A percentile compares a stretch with the other conserved stretches of the same genome.
These are phyloP conservation scores for Cepphus grylle DNA, from an alignment of 2,113 vertebrate species.

Conservation along the genomic window DNA sequence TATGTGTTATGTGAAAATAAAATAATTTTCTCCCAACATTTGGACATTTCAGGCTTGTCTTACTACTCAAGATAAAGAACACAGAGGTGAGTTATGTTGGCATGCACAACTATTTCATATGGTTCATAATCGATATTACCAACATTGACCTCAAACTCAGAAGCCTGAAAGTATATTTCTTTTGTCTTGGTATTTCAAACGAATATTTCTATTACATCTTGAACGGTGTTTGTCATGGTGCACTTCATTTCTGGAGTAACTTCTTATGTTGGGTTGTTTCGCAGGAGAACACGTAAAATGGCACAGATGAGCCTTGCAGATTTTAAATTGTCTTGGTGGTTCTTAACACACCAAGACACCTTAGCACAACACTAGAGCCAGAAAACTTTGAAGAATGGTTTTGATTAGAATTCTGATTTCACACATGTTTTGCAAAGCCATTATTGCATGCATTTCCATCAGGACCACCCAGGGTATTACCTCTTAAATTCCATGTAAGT, in stretches of 20 bases:
- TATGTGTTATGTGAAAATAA: not conserved
- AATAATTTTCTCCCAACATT: not conserved
- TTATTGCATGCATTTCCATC: not conserved
- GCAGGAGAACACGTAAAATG: not conserved
- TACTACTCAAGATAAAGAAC: not conserved
- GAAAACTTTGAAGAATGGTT: not conserved
- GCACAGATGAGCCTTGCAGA: not conserved
- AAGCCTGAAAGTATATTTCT: not conserved
- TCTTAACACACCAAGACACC: not conserved
- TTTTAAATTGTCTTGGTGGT: not conserved
- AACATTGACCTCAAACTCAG: not conserved
- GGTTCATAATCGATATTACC: not conserved
- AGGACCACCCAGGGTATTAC: not conserved
- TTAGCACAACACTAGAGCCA: not conserved
- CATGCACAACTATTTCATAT: not conserved
- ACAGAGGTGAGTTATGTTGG: not conserved
- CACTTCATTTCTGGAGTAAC: not conserved
- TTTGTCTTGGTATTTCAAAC: not conserved
- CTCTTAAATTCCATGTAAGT: not conserved
- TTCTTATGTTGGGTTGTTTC: not conserved
- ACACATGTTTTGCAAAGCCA: not conserved
- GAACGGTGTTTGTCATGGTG: not conserved
- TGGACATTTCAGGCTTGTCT: not conserved
- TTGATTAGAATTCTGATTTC: not conserved
- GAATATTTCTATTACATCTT: not conserved